phyloP scores from a whole-genome alignment of 1,140 invertebrate species.

The Scaptomyza montana region DNA sequence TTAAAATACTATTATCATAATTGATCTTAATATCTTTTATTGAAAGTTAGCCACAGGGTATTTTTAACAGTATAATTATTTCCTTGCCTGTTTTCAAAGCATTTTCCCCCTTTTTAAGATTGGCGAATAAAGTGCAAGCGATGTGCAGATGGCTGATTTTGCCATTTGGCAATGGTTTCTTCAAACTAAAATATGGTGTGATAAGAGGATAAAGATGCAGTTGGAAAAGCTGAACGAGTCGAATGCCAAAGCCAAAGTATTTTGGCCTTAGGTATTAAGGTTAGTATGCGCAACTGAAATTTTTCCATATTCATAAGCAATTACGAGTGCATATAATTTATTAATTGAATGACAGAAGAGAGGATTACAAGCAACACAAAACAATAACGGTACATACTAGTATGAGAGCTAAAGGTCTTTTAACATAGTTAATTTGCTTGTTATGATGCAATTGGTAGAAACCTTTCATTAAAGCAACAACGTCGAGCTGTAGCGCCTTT shows the following conservation, averaged over 20 bases:
- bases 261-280: conserved; percentile 57
- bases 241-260: conserved; percentile 8
- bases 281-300: conserved; percentile 56
- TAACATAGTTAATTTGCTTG: conserved; percentile 11
- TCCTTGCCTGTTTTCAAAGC: conserved; percentile 10
- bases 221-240: conserved; percentile 2
- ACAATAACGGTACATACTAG: background rate
- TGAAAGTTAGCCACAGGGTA: conserved; percentile 21
- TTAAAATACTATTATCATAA: no score
- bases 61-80: background rate
- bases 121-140: conserved; percentile 64
- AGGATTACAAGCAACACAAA: background rate
- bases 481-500: background rate
- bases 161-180: conserved; percentile 68
- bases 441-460: conserved; percentile 50
- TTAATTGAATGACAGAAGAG: conserved; percentile 16
- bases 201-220: conserved; percentile 16
- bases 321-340: conserved; percentile 26
- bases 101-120: conserved; percentile 45
- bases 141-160: conserved; percentile 63
- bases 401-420: background rate
- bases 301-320: conserved; percentile 12
- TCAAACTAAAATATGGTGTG: conserved; percentile 49
- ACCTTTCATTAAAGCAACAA: conserved; percentile 25
- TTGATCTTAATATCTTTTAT: no score